phyloP scores from a whole-genome alignment of 2,888 invertebrate genomes.

The Yponomeuta cagnagella region DNA sequence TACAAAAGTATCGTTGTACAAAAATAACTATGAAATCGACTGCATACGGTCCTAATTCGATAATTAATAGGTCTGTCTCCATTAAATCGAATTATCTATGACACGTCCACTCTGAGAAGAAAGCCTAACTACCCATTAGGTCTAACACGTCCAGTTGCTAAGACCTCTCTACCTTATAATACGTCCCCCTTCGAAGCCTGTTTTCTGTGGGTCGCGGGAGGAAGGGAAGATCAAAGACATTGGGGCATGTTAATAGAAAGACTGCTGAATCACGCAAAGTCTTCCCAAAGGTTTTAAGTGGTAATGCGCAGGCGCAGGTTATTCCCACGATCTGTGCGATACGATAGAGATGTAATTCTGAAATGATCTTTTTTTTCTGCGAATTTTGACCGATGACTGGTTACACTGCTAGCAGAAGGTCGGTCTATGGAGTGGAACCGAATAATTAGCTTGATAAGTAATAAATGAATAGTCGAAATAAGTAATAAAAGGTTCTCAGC shows the following conservation, averaged over 20 bases:
- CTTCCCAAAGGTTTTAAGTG: constrained; percentile 49
- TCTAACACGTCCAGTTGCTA: constrained; percentile 36
- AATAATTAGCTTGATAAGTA: too few species aligned
- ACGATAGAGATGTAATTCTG: constrained; percentile 46
- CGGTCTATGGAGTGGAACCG: too few species aligned
- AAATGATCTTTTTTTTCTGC: constrained; percentile 3
- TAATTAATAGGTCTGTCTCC: constrained; percentile 59
- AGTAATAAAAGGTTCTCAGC: too few species aligned
- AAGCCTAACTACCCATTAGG: constrained; percentile 68
- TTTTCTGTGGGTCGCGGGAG: constrained; percentile 16
- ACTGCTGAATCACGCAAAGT: constrained; percentile 55
- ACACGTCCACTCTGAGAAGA: constrained; percentile 64
- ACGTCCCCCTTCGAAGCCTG: constrained; percentile 11
- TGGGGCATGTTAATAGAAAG: constrained; percentile 42
- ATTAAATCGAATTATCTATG: constrained; percentile 73
- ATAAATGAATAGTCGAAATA: too few species aligned
- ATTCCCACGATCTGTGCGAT: constrained; percentile 72
- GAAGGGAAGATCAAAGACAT: constrained; percentile 26
- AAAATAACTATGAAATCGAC: constrained; percentile 23
- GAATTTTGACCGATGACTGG: constrained; percentile 17
- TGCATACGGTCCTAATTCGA: constrained; percentile 55
- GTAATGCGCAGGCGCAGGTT: constrained; percentile 31
- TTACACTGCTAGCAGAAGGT: neutral
- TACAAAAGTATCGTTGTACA: constrained; percentile 24
- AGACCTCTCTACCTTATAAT: constrained; percentile 26